A percentile compares a stretch with the other conserved stretches of the same genome.
phyloP scores from a whole-genome alignment of 2,888 invertebrate species.

The Catocala sponsa region DNA sequence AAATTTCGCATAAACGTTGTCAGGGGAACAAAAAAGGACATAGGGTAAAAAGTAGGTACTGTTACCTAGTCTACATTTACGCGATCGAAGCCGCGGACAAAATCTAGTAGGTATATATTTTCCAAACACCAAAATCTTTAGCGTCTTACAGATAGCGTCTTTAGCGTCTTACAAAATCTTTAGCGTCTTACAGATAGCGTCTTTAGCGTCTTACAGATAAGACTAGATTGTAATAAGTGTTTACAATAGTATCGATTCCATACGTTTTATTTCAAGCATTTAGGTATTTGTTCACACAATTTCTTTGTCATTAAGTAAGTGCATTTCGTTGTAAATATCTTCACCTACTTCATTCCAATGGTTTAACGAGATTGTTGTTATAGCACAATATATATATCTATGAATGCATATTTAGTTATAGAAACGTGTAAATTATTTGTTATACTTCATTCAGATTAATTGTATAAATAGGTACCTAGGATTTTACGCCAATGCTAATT shows the following conservation, averaged over 20 bases:
- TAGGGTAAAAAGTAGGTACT: no score
- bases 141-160: no score
- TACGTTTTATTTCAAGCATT: constrained; percentile 2
- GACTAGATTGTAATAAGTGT: neutral
- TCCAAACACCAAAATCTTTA: no score
- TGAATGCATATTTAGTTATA: neutral
- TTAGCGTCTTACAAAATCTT: no score
- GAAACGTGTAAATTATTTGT: neutral
- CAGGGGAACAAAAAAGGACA: no score
- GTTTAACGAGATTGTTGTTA: neutral
- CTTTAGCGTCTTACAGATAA: neutral
- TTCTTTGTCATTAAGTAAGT: neutral
- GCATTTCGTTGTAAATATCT: constrained; percentile 3
- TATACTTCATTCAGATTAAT: no score
- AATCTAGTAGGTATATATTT: no score
- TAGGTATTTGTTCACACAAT: neutral
- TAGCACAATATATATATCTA: constrained; percentile 3
- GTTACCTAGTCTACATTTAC: no score
- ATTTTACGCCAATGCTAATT: no score
- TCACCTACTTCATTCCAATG: constrained; percentile 12
- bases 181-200: neutral
- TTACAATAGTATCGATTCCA: constrained; percentile 22
- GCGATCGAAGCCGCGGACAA: no score
- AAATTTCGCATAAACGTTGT: no score
- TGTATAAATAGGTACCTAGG: no score